phyloP scores from a whole-genome alignment of 2,797 vertebrate genomes.

The Clarias platycephalus region DNA sequence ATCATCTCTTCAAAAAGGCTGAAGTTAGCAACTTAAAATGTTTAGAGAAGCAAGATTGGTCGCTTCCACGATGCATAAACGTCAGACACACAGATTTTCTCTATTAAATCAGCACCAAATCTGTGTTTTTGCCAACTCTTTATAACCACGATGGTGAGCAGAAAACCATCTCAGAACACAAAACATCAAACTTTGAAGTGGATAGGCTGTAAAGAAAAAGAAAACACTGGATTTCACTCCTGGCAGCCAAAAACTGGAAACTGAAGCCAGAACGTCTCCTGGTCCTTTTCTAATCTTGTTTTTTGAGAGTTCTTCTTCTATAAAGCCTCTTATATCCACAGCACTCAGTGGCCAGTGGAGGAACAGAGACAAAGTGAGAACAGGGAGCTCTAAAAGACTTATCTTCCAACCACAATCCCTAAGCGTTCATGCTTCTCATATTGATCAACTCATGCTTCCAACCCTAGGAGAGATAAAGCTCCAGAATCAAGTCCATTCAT shows the following conservation, averaged over 20 bases:
- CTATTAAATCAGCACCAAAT: no score
- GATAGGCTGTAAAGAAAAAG: not conserved
- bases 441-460: not conserved
- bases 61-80: no score
- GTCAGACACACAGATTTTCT: no score
- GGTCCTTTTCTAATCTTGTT: not conserved
- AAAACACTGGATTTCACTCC: not conserved
- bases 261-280: not conserved
- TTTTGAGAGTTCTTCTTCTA: not conserved
- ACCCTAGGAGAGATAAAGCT: not conserved
- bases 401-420: not conserved
- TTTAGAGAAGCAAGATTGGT: no score
- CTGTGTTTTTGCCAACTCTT: no score
- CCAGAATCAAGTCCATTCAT: not conserved
- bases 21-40: no score
- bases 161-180: not conserved
- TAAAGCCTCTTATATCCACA: not conserved
- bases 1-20: no score
- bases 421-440: not conserved
- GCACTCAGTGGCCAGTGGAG: not conserved
- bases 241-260: not conserved
- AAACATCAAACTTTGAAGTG: not conserved
- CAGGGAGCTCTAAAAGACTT: not conserved
- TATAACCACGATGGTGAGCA: not conserved
- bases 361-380: not conserved